Evolutionary conservation across 30 jellyfish, hydroid and myxozoan species (phyloP).

Genomic region (Hydra vulgaris): DNA sequence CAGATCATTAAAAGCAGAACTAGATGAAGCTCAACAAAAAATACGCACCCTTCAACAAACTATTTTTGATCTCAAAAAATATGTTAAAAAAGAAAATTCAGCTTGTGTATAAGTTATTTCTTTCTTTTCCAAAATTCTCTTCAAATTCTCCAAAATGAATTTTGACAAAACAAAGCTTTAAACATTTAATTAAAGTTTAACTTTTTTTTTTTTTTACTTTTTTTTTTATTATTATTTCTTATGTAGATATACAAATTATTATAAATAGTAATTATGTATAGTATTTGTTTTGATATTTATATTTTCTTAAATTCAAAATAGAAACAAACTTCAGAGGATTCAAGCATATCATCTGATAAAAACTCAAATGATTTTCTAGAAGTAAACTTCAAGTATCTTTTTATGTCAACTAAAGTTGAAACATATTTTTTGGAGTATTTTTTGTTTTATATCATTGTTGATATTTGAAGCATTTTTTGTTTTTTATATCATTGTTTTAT

Average conservation of each 20-base stretch:
- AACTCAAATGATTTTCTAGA: slow-evolving; percentile 24
- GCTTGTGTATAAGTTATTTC: too few species aligned
- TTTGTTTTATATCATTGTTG: not conserved
- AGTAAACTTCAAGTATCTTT: slow-evolving; percentile 82
- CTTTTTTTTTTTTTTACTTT: too few species aligned
- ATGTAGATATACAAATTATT: too few species aligned
- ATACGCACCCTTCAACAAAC: slow-evolving; percentile 53
- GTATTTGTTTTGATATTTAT: too few species aligned
- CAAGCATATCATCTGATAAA: not conserved
- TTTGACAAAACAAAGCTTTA: too few species aligned
- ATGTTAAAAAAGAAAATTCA: slow-evolving; percentile 64
- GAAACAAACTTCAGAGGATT: not conserved
- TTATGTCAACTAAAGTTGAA: not conserved
- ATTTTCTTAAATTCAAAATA: too few species aligned
- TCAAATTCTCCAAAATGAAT: too few species aligned
- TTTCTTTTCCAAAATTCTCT: too few species aligned
- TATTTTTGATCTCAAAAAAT: slow-evolving; percentile 53
- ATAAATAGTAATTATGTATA: too few species aligned
- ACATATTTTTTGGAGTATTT: not conserved
- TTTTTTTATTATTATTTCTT: too few species aligned
- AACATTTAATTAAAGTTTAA: too few species aligned
- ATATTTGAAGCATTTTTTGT: not conserved
- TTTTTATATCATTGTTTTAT: not conserved
- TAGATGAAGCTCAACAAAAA: slow-evolving; percentile 62
- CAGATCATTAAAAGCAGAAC: slow-evolving; percentile 59